phyloP scores from a whole-genome alignment of 2,113 vertebrate species.

The Pseudonaja textilis region DNA sequence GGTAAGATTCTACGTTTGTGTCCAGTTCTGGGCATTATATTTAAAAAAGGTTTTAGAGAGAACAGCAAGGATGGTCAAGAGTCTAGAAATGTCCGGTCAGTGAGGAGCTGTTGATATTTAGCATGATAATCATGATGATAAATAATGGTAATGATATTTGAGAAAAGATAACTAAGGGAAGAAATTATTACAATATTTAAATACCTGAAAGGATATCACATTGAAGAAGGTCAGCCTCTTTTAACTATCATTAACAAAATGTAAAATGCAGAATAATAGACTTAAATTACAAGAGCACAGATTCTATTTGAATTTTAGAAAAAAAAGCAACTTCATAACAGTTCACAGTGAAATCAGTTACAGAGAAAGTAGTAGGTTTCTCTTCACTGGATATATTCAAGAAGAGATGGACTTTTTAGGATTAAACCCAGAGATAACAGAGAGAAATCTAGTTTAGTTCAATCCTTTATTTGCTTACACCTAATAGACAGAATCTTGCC shows the following conservation, averaged over 20 bases:
- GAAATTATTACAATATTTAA: background rate
- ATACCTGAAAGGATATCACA: background rate
- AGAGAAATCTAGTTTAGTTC: background rate
- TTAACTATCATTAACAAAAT: background rate
- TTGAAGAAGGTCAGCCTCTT: background rate
- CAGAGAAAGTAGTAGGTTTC: background rate
- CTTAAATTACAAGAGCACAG: background rate
- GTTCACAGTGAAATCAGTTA: background rate
- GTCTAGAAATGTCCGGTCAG: background rate
- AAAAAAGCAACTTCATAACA: background rate
- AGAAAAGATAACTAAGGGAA: background rate
- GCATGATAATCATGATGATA: too few species aligned
- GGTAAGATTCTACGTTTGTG: background rate
- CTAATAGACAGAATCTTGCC: background rate
- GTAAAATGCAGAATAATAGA: background rate
- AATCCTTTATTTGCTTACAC: background rate
- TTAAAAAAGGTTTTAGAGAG: background rate
- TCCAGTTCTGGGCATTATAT: background rate
- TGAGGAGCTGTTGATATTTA: background rate
- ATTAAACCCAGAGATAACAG: background rate
- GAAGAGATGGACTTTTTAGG: background rate
- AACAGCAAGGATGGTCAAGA: background rate
- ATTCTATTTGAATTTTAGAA: background rate
- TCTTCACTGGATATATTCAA: background rate
- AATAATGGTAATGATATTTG: background rate